Evolutionary conservation across 2,797 vertebrate genomes (phyloP), one percentile per base, ranked within the genome.

Genomic region (Pangasius djambal): DNA sequence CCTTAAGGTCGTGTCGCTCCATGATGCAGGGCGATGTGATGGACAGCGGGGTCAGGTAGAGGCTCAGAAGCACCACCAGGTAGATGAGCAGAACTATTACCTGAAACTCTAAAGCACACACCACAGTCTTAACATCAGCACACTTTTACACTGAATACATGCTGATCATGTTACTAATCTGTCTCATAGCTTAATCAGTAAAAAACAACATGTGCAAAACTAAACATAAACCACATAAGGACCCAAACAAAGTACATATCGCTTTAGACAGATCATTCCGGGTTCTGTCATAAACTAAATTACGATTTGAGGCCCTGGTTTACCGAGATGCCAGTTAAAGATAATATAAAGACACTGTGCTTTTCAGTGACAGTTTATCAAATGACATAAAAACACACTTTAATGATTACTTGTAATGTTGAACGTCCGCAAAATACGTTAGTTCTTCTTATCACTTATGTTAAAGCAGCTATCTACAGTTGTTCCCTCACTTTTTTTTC

Each of bases 11-110:
- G 86, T 91, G 92, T 89, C 93, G 97, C 90, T 98, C 97, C 97
- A 98, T 99, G 91, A 99, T 97, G 95, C 98, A 99, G 82, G 98
- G 98, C 22, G 98, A 99, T 1, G 96, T 97, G 95, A 99, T 97
- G 90, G 97, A 96, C 72, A 99, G 95, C 0, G 98, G 98, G 9
- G 95, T 94, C 91, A 98, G 92, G 90, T 98, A 99, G 91, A 99
- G 97, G 52, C 95, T 96, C 89, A 98, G 92, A 16, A 98, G 96
- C 13, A 97, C 94, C 1, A 95, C 93, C 52, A 98, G 93, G 93
- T 98, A 99, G 4, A 96, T 92, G n/a, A 97, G 93, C 89, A 98
- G 89, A 13, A 98, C 95, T 90, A 96, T 93, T 89, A 97, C 94
- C 96, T 99, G 98, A 90, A 98, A 97, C 84, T 94, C 98, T 99